These are phyloP conservation scores for Pachyseris speciosa DNA, from an alignment of 64 coral and sea anemone genomes.

Conservation along the genomic window DNA sequence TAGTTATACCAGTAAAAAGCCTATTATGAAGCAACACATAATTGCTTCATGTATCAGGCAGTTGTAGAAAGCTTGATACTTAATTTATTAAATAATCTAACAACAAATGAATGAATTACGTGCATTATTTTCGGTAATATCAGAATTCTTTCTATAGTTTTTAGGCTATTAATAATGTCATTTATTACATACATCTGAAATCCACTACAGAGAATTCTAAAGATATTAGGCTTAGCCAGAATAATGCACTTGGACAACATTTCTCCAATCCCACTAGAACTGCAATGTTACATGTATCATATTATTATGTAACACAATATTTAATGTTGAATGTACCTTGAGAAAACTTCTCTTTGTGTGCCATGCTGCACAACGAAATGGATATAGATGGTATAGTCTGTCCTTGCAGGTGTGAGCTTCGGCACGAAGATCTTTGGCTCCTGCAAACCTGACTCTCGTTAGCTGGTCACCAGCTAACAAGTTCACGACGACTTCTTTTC, in stretches of 20 bases:
- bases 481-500: too few species aligned
- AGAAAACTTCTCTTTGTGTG: conserved; percentile 69
- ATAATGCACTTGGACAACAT: too few species aligned
- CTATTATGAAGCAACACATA: not conserved
- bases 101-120: not conserved
- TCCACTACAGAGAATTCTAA: not conserved
- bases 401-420: conserved; percentile 43
- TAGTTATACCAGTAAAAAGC: not conserved
- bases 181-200: not conserved
- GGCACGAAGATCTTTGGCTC: conserved; percentile 44
- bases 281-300: not conserved
- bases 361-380: conserved; percentile 34
- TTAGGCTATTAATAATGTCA: not conserved
- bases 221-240: not conserved
- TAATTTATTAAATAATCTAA: not conserved
- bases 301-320: not conserved
- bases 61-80: not conserved
- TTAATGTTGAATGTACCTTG: conserved; percentile 38
- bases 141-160: not conserved
- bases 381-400: conserved; percentile 64
- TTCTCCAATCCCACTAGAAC: not conserved
- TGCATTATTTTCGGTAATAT: not conserved
- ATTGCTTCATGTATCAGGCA: not conserved
- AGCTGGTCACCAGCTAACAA: conserved; percentile 63
- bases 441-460: conserved; percentile 54